Evolutionary conservation across 2,888 invertebrate genomes (phyloP).

Genomic region (Agrotis puta): DNA sequence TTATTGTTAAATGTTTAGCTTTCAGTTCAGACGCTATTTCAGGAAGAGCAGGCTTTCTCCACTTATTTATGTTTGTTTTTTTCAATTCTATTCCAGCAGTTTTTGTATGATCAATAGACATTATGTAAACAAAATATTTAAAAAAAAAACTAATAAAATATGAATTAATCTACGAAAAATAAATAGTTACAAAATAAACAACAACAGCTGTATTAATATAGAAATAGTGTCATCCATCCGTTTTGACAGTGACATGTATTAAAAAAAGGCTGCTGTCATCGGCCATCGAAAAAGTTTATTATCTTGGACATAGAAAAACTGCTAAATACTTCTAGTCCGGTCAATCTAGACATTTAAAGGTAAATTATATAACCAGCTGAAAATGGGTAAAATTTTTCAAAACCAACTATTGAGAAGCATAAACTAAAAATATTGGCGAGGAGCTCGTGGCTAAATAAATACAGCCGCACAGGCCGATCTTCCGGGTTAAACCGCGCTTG

Average conservation of each 20-base stretch:
- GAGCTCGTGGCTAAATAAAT: too few relatives aligned
- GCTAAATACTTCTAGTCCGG: too few relatives aligned
- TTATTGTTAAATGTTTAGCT: background rate
- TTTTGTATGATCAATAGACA: background rate
- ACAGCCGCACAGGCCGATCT: too few relatives aligned
- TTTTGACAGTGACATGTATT: background rate
- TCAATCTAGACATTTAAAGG: too few relatives aligned
- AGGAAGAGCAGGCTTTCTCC: background rate
- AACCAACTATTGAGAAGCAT: too few relatives aligned
- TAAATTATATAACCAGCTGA: too few relatives aligned
- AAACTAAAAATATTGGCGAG: too few relatives aligned
- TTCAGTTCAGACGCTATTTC: too few relatives aligned
- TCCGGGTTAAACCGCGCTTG: too few relatives aligned
- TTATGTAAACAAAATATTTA: constrained; percentile 6
- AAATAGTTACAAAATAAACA: constrained; percentile 32
- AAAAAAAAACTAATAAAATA: background rate
- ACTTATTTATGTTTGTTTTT: background rate
- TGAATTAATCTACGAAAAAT: background rate
- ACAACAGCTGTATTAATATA: background rate
- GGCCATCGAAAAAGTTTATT: background rate
- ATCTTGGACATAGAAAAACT: background rate
- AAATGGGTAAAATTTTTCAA: too few relatives aligned
- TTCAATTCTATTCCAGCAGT: constrained; percentile 20
- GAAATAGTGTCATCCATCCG: constrained; percentile 2
- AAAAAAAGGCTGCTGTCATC: background rate